Evolutionary conservation across 1,140 invertebrate species (phyloP), one percentile per base, ranked within the genome.

Genomic region (Sinella curviseta): DNA sequence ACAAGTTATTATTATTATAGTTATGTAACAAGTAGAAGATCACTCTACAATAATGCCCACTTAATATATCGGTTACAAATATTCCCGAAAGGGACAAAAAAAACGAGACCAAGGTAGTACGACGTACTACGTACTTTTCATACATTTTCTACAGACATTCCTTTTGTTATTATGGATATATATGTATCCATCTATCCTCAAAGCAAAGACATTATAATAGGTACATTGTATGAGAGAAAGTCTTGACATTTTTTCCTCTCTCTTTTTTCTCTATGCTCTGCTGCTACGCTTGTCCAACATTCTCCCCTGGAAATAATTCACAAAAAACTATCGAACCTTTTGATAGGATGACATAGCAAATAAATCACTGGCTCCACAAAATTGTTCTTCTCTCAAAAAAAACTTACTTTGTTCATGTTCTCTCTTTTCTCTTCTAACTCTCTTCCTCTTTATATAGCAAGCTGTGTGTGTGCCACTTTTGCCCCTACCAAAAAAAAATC

Each of bases 301-400:
- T 33, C 36, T 79, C 77, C 76, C 74, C 73, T 80, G 75, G 65
- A 79, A 77, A 80, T 80, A 80, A 80, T 77, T 80, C 79, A 80
- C 79, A 80, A 80, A 80, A 70, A 80, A 80, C 79, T 80, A 80
- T 80, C 79, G 79, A 76, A 80, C 79, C 76, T 80, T 70, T 80
- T 77, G 79, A 80, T 80, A 80, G 79, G 79, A 77, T 76, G 79
- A 80, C 79, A 80, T 77, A 77, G 79, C 65, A 77, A 77, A 80
- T 80, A 80, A 80, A 80, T 80, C 79, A 80, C 79, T 54, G 60
- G 65, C 79, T 70, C 65, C 79, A 74, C 79, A 80, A 80, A 80
- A 80, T 80, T 80, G 75, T 80, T 31, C 65, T n/a, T n/a, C n/a
- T n/a, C n/a, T n/a, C n/a, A n/a, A n/a, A n/a, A n/a, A n/a, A n/a